These are phyloP conservation scores for Amyelois transitella DNA, from an alignment of 1,140 invertebrate genomes.

Conservation along the genomic window DNA sequence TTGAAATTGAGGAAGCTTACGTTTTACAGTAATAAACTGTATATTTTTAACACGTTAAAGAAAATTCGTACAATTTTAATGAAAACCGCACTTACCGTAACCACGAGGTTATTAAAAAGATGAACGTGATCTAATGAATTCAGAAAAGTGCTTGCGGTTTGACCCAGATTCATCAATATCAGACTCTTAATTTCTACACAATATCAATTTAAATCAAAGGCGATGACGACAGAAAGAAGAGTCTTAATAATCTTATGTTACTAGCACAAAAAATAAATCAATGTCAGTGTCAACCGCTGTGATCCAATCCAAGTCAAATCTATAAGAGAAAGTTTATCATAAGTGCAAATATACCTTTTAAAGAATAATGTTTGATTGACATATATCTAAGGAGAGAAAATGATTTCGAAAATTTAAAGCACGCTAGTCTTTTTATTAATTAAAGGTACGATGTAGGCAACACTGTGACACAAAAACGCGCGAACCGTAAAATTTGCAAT, in stretches of 20 bases:
- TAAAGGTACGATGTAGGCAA: slow-evolving; percentile 22
- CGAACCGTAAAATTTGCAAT: not conserved
- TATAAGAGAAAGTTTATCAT: not conserved
- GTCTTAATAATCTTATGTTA: no score
- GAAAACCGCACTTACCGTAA: not conserved
- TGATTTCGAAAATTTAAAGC: no score
- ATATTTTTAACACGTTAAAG: no score
- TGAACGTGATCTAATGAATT: not conserved
- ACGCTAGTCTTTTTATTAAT: no score
- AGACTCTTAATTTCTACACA: no score
- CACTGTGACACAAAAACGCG: slow-evolving; percentile 9
- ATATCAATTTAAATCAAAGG: not conserved
- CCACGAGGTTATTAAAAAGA: not conserved
- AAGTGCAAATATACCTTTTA: no score
- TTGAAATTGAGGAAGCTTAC: no score
- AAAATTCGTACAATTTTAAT: no score
- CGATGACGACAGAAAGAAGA: not conserved
- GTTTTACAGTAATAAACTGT: no score
- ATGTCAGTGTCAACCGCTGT: not conserved
- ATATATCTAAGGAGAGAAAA: no score
- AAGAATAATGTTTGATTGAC: no score
- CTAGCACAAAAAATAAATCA: slow-evolving; percentile 19
- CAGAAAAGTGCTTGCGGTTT: not conserved
- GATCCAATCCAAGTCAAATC: not conserved
- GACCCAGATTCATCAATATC: not conserved